Base-by-base conservation (phyloP, 2,797 vertebrate species). In the Astyanax mexicanus region DNA sequence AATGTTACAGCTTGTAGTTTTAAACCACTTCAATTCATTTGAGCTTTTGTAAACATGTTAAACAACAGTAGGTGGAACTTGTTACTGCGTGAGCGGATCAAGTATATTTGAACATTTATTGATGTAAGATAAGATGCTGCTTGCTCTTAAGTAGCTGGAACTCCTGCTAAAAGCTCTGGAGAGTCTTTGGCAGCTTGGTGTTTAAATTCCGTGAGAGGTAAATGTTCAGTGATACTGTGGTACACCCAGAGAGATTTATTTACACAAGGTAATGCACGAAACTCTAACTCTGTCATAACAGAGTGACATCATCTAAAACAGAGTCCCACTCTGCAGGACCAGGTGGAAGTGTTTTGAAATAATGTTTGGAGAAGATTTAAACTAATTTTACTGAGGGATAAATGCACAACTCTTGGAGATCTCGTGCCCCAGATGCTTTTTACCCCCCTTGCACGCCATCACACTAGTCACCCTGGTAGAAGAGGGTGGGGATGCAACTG, bases 211-310 rank as follows among this genome's bases (percentile, higher is more conserved):
- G 58, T 51, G 66, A 81, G 78, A 80, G 72, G 49, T 55, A 84
- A 84, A 83, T 77, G 80, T 75, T 73, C 58, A 38, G n/a, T 44
- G 79, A 77, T 79, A 79, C 81, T 38, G 45, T 27, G 49, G 70
- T 80, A 80, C 84, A 76, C 37, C 42, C 69, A 44, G 79, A 76
- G 19, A 15, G 57, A 76, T 89, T 88, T 89, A 87, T 90, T 91
- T 89, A 86, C 61, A 81, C 23, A 84, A 81, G 74, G 37, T 51
- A 77, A 85, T 73, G 77, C 82, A 83, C 66, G 72, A 78, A 75
- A 89, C 75, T 74, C 81, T 79, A 83, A 83, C 71, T 80, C 68
- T 86, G 85, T 86, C 87, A 85, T 85, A 88, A 84, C 77, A 83
- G 27, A 54, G 79, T 81, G 82, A 84, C 81, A 80, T 89, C 84